Base-by-base conservation (phyloP, 2,888 invertebrate species). In the Conops quadrifasciatus region DNA sequence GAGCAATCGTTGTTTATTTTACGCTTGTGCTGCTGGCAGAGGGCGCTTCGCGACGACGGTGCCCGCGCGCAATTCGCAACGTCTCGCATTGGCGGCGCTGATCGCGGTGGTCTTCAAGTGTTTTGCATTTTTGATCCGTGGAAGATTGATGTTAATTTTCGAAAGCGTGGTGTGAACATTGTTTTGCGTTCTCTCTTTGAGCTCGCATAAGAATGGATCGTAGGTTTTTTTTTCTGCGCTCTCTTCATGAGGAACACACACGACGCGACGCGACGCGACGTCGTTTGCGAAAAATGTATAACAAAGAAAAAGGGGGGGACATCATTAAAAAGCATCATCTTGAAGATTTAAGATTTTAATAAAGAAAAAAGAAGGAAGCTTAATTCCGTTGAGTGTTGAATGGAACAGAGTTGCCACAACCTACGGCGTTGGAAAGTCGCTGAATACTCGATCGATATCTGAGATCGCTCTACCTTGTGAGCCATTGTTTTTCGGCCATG, bases 101-200 rank as follows among this genome's bases (percentile, higher is more conserved):
- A 26, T 68, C 70, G 78, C 75, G 77, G 80, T 80, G 78, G 78
- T 79, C 77, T 63, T 76, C 75, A 78, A 79, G 80, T 81, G 80
- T 80, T 79, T 81, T 70, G 72, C 73, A 72, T 72, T 71, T 70
- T 73, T 83, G 82, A 83, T 83, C 83, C 83, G 80, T 80, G 80
- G 78, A 83, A 81, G 82, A 83, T 83, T 83, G 83, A 83, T 83
- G 82, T 80, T 82, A 80, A 82, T 79, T 79, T 77, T 80, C 77
- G 70, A 68, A 51, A 70, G 73, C 72, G 67, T 73, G 73, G 73
- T 73, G 73, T 73, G 73, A 73, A 73, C 73, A 73, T 73, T 70
- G 66, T 66, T 63, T 67, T 26, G 24, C 15, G 58, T 24, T 58
- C 26, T 24, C 58, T 9, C 58, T 58, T 58, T 28, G 24, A 24